A percentile compares a stretch with the other conserved stretches of the same genome.
phyloP scores from a whole-genome alignment of 2,113 vertebrate species.

The Isurus oxyrinchus region DNA sequence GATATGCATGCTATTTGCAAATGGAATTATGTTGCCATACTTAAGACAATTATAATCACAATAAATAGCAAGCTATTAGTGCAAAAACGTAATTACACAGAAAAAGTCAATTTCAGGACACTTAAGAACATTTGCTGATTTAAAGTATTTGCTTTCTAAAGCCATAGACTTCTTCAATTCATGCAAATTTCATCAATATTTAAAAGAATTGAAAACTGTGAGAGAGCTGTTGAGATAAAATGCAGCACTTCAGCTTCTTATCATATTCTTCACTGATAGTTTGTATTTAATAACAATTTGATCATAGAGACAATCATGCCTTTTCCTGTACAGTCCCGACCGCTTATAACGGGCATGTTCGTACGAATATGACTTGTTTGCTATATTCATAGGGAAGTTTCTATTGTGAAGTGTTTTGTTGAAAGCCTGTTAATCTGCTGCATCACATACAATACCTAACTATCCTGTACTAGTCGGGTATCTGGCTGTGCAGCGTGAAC shows the following conservation, averaged over 20 bases:
- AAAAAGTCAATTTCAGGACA: neutral
- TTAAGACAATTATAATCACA: conserved; percentile 29
- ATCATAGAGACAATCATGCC: neutral
- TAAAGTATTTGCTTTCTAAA: neutral
- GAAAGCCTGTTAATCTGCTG: neutral
- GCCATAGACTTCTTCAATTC: neutral
- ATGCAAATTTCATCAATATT: conserved; percentile 15
- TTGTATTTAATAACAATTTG: neutral
- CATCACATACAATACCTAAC: neutral
- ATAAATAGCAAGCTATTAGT: conserved; percentile 14
- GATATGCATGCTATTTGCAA: neutral
- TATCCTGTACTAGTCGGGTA: neutral
- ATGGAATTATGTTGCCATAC: conserved; percentile 19
- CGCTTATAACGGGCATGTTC: neutral
- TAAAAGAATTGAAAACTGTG: neutral
- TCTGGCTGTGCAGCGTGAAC: neutral
- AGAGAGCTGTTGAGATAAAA: neutral
- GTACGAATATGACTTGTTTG: neutral
- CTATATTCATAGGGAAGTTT: neutral
- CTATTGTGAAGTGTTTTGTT: neutral
- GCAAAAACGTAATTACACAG: neutral
- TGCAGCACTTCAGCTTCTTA: too few relatives aligned
- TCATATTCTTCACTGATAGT: neutral
- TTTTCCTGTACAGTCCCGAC: neutral
- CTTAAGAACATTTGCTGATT: neutral